Evolutionary conservation across 1,140 invertebrate genomes (phyloP).

Genomic region (Papilio dardanus): DNA sequence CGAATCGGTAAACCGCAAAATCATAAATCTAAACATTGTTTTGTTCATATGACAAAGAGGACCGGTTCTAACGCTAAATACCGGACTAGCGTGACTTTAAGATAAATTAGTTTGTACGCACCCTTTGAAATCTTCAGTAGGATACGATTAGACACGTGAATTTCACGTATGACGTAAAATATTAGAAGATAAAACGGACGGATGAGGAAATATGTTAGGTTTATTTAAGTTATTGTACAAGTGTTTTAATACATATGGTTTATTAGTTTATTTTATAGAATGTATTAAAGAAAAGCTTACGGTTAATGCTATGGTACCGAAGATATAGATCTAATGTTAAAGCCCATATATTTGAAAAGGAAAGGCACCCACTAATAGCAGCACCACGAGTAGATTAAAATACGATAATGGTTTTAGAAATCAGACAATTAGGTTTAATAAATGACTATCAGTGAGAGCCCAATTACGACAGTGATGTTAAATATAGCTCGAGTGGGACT

Average conservation of each 20-base stretch:
- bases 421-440: conserved; percentile 28
- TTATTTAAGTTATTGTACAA: too few species aligned
- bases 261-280: not conserved
- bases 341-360: not conserved
- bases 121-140: conserved; percentile 12
- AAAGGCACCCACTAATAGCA: not conserved
- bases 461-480: conserved; percentile 30
- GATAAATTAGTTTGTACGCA: conserved; percentile 15
- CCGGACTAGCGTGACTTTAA: conserved; percentile 11
- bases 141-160: not conserved
- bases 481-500: conserved; percentile 3
- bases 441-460: conserved; percentile 20
- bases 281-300: not conserved
- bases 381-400: not conserved
- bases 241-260: too few species aligned
- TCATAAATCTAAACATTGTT: conserved; percentile 32
- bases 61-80: conserved; percentile 27
- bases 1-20: conserved; percentile 23
- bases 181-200: not conserved
- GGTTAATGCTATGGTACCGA: not conserved
- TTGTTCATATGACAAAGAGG: conserved; percentile 26
- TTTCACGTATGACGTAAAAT: not conserved
- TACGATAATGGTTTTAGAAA: conserved; percentile 19
- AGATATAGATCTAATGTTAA: not conserved
- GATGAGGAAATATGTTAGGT: not conserved